Percentiles rank a stretch among this genome's conserved stretches.
Conservation (phyloP, 2,888 invertebrate genomes). For the Notodonta ziczac region DNA sequence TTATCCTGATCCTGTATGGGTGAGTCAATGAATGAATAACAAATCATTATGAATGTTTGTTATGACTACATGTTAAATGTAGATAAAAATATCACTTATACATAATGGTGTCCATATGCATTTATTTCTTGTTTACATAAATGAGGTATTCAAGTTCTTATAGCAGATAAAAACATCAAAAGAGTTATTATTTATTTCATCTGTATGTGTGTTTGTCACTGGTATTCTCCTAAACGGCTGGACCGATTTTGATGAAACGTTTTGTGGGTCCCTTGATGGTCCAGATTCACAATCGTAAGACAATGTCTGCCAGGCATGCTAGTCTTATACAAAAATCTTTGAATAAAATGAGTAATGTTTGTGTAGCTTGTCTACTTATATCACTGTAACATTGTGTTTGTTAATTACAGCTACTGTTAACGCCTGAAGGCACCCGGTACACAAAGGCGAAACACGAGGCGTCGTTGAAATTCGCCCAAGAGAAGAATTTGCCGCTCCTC, state of each 20-base stretch:
- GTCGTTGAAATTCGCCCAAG: constrained; percentile 93
- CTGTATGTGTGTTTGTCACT: too few species aligned
- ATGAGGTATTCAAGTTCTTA: too few species aligned
- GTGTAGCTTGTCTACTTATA: too few species aligned
- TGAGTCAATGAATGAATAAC: constrained; percentile 61
- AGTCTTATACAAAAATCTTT: neutral
- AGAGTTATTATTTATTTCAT: neutral
- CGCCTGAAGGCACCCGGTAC: constrained; percentile 97
- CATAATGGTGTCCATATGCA: too few species aligned
- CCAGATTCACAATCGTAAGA: too few species aligned
- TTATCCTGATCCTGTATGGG: constrained; percentile 96
- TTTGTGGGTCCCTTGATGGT: too few species aligned
- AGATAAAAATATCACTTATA: too few species aligned
- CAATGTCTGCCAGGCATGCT: neutral
- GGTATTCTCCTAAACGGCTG: too few species aligned
- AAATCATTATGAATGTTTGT: neutral
- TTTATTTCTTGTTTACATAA: too few species aligned
- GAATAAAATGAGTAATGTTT: too few species aligned
- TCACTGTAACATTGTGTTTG: constrained; percentile 34
- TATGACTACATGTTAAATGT: too few species aligned
- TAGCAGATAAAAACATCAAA: constrained; percentile 1
- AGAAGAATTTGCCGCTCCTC: constrained; percentile 92
- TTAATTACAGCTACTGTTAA: constrained; percentile 88
- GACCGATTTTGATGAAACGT: too few species aligned
- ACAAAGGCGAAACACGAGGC: constrained; percentile 94